These are phyloP conservation scores for Allophyes oxyacanthae DNA, from an alignment of 2,888 invertebrate species.

Conservation along the genomic window DNA sequence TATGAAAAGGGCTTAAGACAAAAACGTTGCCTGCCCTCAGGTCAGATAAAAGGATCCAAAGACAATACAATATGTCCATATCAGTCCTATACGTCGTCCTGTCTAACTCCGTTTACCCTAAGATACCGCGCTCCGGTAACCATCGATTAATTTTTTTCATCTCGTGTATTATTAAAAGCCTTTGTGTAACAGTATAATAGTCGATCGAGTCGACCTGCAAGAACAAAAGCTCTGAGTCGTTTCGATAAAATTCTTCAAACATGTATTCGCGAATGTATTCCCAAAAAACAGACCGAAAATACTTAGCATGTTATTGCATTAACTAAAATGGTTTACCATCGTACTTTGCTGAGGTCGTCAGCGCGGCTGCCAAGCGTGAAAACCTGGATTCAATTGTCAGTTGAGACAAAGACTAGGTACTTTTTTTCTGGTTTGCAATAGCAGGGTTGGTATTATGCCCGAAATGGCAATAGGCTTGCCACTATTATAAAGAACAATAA, in stretches of 20 bases:
- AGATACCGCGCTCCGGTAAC: slow-evolving; percentile 54
- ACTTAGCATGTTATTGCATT: no score
- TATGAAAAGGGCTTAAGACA: slow-evolving; percentile 1
- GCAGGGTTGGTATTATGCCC: no score
- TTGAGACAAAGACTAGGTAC: no score
- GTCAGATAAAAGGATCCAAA: slow-evolving; percentile 13
- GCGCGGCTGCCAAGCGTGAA: no score
- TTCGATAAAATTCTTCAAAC: neutral
- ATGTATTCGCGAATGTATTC: neutral
- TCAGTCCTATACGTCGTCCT: slow-evolving; percentile 1
- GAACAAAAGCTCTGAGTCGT: slow-evolving; percentile 7
- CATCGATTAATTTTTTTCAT: slow-evolving; percentile 71
- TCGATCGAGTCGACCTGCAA: neutral
- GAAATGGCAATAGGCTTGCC: no score
- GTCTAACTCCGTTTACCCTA: slow-evolving; percentile 33
- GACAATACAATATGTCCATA: slow-evolving; percentile 21
- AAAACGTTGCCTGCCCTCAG: slow-evolving; percentile 1
- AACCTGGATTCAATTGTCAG: no score
- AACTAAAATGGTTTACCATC: no score
- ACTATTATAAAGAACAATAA: no score
- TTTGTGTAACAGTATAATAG: slow-evolving; percentile 48
- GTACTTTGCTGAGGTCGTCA: no score
- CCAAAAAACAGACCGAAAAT: no score
- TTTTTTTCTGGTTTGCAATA: no score
- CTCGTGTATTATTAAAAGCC: slow-evolving; percentile 58